Evolutionary conservation across 2,113 vertebrate species (phyloP).

Genomic region (Hemiprocne comata): DNA sequence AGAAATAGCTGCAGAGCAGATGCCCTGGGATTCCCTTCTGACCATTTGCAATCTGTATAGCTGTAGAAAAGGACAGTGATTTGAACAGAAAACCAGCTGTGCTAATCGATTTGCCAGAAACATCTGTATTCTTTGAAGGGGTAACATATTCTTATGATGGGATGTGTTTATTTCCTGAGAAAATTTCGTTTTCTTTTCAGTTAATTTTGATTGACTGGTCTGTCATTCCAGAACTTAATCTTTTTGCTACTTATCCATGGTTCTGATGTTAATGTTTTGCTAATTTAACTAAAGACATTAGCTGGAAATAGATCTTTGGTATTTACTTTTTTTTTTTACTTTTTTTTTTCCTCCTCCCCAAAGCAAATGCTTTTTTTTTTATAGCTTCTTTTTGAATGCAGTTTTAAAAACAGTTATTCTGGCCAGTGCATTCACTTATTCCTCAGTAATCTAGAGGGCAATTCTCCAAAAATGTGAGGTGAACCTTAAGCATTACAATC

Average conservation of each 20-base stretch:
- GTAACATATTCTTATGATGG: neutral
- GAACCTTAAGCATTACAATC: neutral
- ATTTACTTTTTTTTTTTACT: neutral
- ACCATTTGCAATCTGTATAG: neutral
- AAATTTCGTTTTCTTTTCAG: neutral
- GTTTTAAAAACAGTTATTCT: neutral
- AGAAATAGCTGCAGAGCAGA: constrained; percentile 8
- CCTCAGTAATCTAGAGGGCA: neutral
- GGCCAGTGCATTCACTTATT: neutral
- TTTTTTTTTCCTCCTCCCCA: neutral
- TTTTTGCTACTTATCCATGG: neutral
- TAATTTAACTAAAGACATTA: constrained; percentile 3
- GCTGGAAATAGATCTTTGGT: neutral
- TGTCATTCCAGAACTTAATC: neutral
- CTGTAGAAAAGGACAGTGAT: neutral
- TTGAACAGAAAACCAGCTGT: neutral
- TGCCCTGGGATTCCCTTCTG: neutral
- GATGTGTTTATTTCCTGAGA: neutral
- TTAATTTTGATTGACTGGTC: constrained; percentile 2
- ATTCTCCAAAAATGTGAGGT: neutral
- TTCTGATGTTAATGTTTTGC: neutral
- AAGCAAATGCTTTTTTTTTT: neutral
- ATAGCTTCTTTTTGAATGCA: neutral
- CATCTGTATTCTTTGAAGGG: neutral
- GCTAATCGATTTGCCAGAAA: neutral